Evolutionary conservation across 2,888 invertebrate genomes (phyloP).

Genomic region (Lochmaea crataegi): DNA sequence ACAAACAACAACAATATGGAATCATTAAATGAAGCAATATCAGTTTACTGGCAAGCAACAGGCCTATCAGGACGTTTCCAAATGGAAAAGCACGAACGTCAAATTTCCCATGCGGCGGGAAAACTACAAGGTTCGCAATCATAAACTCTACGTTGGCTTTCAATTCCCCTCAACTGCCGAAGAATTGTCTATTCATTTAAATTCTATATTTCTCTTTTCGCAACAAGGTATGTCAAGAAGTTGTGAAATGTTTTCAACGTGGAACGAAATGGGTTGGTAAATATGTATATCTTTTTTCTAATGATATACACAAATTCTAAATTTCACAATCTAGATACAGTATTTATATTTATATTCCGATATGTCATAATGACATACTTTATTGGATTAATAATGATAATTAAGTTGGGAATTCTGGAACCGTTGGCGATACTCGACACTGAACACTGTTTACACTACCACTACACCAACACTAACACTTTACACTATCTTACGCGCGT

Average conservation of each 20-base stretch:
- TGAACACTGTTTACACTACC: no score
- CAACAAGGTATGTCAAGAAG: constrained; percentile 10
- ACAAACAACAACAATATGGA: neutral
- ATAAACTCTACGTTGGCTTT: constrained; percentile 42
- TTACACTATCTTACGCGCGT: no score
- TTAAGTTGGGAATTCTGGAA: no score
- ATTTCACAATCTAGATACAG: no score
- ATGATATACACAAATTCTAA: no score
- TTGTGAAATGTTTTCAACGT: constrained; percentile 17
- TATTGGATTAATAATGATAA: no score
- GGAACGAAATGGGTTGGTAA: neutral
- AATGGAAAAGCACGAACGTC: constrained; percentile 39
- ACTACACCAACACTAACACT: no score
- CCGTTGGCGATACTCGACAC: no score
- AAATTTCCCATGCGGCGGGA: constrained; percentile 46
- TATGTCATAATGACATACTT: no score
- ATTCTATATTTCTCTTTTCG: constrained; percentile 38
- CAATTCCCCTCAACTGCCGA: constrained; percentile 43
- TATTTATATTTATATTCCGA: no score
- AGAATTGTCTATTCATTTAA: constrained; percentile 48
- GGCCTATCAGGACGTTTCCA: constrained; percentile 42
- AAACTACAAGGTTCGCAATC: constrained; percentile 45
- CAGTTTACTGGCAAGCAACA: constrained; percentile 46
- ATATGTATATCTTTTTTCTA: neutral
- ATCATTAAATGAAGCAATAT: constrained; percentile 37